These are phyloP conservation scores for Macrosteles quadrilineatus DNA, from an alignment of 1,140 invertebrate genomes.

Conservation along the genomic window DNA sequence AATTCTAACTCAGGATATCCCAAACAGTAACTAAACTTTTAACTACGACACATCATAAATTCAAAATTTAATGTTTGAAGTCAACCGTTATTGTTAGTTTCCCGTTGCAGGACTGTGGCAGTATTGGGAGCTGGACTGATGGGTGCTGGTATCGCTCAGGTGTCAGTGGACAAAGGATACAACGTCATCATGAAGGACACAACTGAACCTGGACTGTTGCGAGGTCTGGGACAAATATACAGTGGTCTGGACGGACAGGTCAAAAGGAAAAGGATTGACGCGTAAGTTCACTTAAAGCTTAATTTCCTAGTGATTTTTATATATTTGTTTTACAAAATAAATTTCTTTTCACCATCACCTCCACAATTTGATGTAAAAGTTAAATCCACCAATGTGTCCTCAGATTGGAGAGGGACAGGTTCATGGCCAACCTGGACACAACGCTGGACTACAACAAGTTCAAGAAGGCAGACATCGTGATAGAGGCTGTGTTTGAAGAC, in stretches of 20 bases:
- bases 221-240: conserved; percentile 90
- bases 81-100: too few species aligned
- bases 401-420: conserved; percentile 77
- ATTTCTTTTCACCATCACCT: too few species aligned
- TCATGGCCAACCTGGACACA: conserved; percentile 74
- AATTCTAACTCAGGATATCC: too few species aligned
- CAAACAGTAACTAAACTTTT: too few species aligned
- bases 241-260: conserved; percentile 77
- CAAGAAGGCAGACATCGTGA: conserved; percentile 89
- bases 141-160: conserved; percentile 98
- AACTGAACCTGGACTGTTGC: conserved; percentile 72
- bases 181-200: conserved; percentile 92
- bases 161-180: conserved; percentile 94
- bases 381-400: conserved; percentile 41
- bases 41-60: too few species aligned
- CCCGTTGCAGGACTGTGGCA: conserved; percentile 66
- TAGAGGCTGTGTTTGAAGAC: conserved; percentile 99
- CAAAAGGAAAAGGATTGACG: conserved; percentile 77
- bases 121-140: conserved; percentile 96
- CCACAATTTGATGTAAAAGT: too few species aligned
- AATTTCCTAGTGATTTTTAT: neutral
- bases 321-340: too few species aligned
- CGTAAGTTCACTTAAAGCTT: too few species aligned
- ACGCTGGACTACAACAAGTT: conserved; percentile 88
- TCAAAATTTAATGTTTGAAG: too few species aligned